Base-by-base conservation (phyloP, 2,888 invertebrate species). In the Lutraria lutraria region DNA sequence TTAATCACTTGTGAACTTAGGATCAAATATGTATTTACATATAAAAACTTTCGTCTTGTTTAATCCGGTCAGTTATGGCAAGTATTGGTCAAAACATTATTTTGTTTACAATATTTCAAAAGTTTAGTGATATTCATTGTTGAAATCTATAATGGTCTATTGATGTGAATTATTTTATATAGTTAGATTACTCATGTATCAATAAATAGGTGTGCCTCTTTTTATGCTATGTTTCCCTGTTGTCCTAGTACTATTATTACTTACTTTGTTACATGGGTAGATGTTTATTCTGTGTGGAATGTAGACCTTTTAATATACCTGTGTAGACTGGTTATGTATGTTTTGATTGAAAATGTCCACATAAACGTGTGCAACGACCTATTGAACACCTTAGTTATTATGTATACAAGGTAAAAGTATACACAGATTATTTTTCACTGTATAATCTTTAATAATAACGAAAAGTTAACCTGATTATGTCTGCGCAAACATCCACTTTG, bases 371-470 rank as follows among this genome's bases (percentile, higher is more conserved):
- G 31, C 16, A 16, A 19, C 15, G 29, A 76, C 76, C 16, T 76
- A 31, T 76, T 76, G 76, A 76, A 34, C 76, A 6, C n/a, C 76
- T 76, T 76, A 72, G 72, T 72, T 76, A 31, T 76, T 76, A 76
- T 76, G 76, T 76, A 76, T 31, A 76, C 76, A 76, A 34, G 19
- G 76, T 76, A 31, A 34, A 76, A 76, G 31, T 76, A 31, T 76
- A 31, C 76, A 76, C 76, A 34, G 31, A 43, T 34, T 2, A 31
- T 76, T 16, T 76, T 76, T 76, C 76, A 76, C 76, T 76, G 31
- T 76, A 31, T 76, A 76, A 76, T 76, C 76, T 34, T 76, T 34
- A 34, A 31, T 76, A 76, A 76, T 76, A 76, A 31, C 19, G 10
- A 76, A 34, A 31, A 31, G 34, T 76, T 34, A 76, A 76, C 76